phyloP scores from a whole-genome alignment of 2,888 invertebrate genomes.

The Alitta virens region DNA sequence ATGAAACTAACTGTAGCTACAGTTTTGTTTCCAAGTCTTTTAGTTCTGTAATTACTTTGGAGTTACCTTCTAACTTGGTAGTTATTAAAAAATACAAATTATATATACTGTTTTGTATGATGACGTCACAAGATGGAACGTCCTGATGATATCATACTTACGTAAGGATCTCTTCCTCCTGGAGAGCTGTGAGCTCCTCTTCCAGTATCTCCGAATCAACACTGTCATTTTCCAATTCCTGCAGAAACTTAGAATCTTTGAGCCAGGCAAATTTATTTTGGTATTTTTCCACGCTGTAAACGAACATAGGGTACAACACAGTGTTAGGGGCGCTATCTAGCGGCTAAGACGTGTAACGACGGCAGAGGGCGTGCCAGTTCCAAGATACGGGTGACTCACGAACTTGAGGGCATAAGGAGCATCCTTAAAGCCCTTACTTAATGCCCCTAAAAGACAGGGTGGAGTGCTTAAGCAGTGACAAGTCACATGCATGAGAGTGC shows the following conservation, averaged over 20 bases:
- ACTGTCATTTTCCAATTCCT: conserved; percentile 31
- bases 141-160: background rate
- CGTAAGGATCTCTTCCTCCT: conserved; percentile 23
- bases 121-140: background rate
- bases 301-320: background rate
- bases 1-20: too few species aligned
- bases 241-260: conserved; percentile 29
- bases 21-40: too few species aligned
- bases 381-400: too few species aligned
- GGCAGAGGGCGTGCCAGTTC: too few species aligned
- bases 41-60: too few species aligned
- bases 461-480: too few species aligned
- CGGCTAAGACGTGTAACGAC: too few species aligned
- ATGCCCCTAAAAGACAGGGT: too few species aligned
- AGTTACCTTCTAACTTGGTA: background rate
- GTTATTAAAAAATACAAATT: background rate
- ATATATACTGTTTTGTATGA: background rate
- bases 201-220: conserved; percentile 32
- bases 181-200: conserved; percentile 30
- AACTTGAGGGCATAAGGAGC: too few species aligned
- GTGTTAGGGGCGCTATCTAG: too few species aligned
- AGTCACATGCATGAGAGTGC: too few species aligned
- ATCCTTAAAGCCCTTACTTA: too few species aligned
- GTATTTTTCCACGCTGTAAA: conserved; percentile 33
- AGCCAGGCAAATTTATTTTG: conserved; percentile 31